A percentile compares a stretch with the other conserved stretches of the same genome.
These are phyloP conservation scores for Piprites chloris DNA, from an alignment of 2,113 vertebrate species.

Conservation along the genomic window DNA sequence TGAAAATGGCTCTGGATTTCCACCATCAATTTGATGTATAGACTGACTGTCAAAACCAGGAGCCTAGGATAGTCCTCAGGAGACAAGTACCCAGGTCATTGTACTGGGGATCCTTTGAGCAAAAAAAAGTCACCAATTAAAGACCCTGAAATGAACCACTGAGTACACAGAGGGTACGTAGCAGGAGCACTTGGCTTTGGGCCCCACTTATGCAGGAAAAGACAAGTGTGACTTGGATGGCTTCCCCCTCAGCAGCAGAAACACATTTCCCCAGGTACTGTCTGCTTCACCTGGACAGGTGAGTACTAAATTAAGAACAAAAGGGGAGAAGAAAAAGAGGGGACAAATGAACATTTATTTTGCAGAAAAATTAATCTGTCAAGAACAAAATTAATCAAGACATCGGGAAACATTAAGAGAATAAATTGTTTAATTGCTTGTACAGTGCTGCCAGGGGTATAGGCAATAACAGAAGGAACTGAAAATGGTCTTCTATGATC, in stretches of 20 bases:
- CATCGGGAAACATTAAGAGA: neutral
- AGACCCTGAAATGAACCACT: neutral
- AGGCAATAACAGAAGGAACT: neutral
- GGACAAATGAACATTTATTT: neutral
- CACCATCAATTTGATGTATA: fast-evolving
- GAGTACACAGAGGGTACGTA: fast-evolving
- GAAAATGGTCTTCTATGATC: slow-evolving; percentile 2
- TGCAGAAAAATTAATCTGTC: slow-evolving; percentile 8
- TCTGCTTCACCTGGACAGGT: neutral
- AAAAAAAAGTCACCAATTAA: neutral
- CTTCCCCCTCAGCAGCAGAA: neutral
- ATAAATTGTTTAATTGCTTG: slow-evolving; percentile 17
- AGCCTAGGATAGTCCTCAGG: neutral
- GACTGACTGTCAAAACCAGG: neutral
- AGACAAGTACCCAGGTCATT: neutral
- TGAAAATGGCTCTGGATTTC: neutral
- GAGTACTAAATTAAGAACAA: neutral
- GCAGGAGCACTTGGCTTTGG: neutral
- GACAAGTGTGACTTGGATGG: neutral
- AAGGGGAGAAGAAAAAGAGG: neutral
- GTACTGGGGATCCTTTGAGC: neutral
- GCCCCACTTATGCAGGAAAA: neutral
- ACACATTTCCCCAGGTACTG: neutral
- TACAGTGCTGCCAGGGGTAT: neutral
- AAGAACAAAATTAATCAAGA: slow-evolving; percentile 23